Conservation (phyloP, 2,797 vertebrate genomes). For the Acipenser transmontanus region DNA sequence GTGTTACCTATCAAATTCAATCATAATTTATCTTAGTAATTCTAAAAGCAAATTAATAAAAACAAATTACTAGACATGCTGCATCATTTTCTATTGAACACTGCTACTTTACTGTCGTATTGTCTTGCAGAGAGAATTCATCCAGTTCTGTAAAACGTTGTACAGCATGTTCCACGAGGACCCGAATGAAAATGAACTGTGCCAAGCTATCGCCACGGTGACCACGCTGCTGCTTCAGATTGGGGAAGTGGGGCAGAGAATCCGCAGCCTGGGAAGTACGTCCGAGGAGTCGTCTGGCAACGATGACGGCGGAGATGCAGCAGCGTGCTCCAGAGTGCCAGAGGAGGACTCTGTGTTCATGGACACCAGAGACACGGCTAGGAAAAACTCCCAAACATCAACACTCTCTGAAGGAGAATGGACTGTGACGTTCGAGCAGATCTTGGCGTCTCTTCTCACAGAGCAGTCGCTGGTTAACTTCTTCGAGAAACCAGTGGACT, state of each 20-base stretch:
- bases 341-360: conserved; percentile 53
- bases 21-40: no score
- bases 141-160: conserved; percentile 94
- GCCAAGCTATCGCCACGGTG: conserved; percentile 90
- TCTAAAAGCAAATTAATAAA: no score
- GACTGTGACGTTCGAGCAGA: conserved; percentile 85
- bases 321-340: conserved; percentile 29
- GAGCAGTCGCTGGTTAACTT: conserved; percentile 88
- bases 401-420: conserved; percentile 62
- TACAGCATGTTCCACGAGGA: conserved; percentile 88
- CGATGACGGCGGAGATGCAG: conserved; percentile 36
- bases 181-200: conserved; percentile 77
- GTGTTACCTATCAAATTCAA: no score
- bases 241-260: conserved; percentile 76
- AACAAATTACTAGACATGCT: no score
- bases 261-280: conserved; percentile 47
- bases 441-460: conserved; percentile 88
- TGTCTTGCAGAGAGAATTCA: conserved; percentile 79
- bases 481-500: conserved; percentile 79
- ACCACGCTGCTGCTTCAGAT: conserved; percentile 93
- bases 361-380: conserved; percentile 28
- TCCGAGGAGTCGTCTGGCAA: conserved; percentile 25
- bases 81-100: no score
- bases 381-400: conserved; percentile 17
- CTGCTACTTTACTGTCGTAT: not conserved